These are phyloP conservation scores for Smutsia gigantea DNA, from an alignment of 2,797 vertebrate genomes.

Conservation along the genomic window DNA sequence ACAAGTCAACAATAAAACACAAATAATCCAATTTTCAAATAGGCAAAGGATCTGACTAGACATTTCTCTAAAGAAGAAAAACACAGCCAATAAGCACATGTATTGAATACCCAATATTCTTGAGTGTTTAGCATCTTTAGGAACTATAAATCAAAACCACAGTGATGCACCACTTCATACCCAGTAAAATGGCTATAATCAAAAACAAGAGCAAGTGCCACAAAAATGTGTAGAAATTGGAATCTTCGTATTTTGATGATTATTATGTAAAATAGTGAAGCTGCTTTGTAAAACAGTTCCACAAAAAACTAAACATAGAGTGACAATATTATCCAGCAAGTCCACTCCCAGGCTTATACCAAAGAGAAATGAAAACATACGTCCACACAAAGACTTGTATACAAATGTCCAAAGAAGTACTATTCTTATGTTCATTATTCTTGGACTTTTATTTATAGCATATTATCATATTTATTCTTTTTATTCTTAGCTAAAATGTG, in stretches of 20 bases:
- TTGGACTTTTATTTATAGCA: not conserved
- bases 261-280: not conserved
- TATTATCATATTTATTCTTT: not conserved
- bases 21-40: not conserved
- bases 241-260: not conserved
- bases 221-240: not conserved
- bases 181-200: not conserved
- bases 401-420: not conserved
- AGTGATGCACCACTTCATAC: not conserved
- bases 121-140: too few species aligned
- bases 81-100: not conserved
- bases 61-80: not conserved
- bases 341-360: not conserved
- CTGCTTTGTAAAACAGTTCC: not conserved
- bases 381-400: not conserved
- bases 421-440: not conserved
- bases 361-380: not conserved
- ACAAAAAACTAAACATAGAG: not conserved
- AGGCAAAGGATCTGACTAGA: not conserved
- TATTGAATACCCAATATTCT: not conserved
- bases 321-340: not conserved
- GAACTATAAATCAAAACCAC: not conserved
- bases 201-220: not conserved
- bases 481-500: not conserved
- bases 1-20: conserved; percentile 3